phyloP scores from a whole-genome alignment of 2,888 invertebrate species.

The Ischnura elegans region DNA sequence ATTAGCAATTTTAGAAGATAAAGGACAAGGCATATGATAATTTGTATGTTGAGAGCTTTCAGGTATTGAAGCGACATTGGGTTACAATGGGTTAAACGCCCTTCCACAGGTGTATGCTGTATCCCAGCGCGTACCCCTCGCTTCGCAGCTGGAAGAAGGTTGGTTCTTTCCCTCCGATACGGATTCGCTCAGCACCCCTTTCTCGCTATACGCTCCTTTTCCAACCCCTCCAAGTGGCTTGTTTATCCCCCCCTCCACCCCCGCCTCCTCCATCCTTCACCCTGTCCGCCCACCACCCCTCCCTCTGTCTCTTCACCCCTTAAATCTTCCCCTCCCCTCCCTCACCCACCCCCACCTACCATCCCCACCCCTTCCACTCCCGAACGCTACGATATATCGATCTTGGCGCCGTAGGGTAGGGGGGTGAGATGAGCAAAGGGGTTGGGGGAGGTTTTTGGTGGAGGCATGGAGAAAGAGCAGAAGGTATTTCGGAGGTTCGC shows the following conservation, averaged over 20 bases:
- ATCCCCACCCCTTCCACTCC: background rate
- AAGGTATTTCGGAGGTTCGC: background rate
- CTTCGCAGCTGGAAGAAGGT: too few species aligned
- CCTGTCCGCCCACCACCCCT: background rate
- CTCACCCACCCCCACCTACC: background rate
- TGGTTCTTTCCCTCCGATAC: too few species aligned
- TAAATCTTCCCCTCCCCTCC: background rate
- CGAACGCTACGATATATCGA: slow-evolving; percentile 52
- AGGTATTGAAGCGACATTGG: too few species aligned
- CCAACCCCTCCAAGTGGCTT: too few species aligned
- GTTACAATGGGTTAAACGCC: too few species aligned
- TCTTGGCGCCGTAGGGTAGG: background rate
- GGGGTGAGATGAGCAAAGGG: background rate
- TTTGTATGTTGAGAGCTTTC: too few species aligned
- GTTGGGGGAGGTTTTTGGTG: background rate
- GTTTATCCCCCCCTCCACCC: background rate
- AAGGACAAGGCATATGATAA: too few species aligned
- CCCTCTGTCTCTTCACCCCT: background rate
- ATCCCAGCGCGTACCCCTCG: too few species aligned
- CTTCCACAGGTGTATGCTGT: too few species aligned
- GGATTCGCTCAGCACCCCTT: too few species aligned
- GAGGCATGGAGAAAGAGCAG: background rate
- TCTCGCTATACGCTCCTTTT: too few species aligned
- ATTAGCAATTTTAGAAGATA: too few species aligned
- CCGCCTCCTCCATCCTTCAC: background rate